Base-by-base conservation (phyloP, 2,888 invertebrate genomes). In the Cataglyphis rosenhaueri region DNA sequence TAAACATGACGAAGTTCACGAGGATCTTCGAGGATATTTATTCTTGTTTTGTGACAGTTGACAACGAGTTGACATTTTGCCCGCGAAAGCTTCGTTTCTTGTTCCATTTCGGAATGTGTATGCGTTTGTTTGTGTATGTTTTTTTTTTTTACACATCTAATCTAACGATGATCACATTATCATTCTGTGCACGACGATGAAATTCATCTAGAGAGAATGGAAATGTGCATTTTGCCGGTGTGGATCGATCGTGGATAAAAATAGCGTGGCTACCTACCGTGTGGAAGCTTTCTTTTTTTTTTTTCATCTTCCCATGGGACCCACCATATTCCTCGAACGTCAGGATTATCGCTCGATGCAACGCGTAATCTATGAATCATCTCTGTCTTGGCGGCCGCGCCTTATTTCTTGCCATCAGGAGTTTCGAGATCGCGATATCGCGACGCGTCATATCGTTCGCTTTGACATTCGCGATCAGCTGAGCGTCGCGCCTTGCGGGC, bases 311-410 rank as follows among this genome's bases (percentile, higher is more conserved):
- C 59, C 44, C 25, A 25, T 25, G 12, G 71, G 44, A 79, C 18
- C n/a, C 35, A 48, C 59, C 44, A 21, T 59, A 25, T 71, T 71
- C 18, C 21, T n/a, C 5, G 70, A 59, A n/a, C 9, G 44, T 78
- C 32, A 48, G 44, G 71, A 79, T 68, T 61, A 71, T 61, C 59
- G 44, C 44, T 44, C 8, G 35, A 55, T 29, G 41, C 70, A 41
- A 8, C 59, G 44, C 68, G 9, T 70, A 70, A 48, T 71, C 71
- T 59, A 71, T 79, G 78, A 79, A 71, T 79, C 78, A 79, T 79
- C 18, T 52, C 70, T 12, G 78, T 70, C 59, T 59, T 32, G 44
- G 12, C 18, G 59, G 3, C 78, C 78, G 78, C 78, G 68, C 78
- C 78, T 78, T 65, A 21, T 64, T 55, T 29, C 70, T 78, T 44